phyloP scores from a whole-genome alignment of 2,797 vertebrate species.

The Scomberomorus guttatus region DNA sequence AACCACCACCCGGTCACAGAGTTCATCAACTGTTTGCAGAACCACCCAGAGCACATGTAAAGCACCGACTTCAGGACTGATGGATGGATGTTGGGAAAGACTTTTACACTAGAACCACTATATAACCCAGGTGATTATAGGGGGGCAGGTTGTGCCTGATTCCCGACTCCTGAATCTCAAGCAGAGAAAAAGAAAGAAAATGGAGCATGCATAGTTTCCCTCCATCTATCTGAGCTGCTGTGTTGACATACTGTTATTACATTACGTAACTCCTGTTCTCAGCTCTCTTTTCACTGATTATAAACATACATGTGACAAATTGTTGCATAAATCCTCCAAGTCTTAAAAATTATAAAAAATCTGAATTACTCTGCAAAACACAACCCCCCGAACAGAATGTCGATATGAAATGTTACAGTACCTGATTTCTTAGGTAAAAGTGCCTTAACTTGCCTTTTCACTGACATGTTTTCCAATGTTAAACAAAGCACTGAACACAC shows the following conservation, averaged over 20 bases:
- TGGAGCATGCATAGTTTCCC: background rate
- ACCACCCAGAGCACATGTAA: conserved; percentile 95
- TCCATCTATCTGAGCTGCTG: conserved; percentile 30
- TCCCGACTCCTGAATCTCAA: conserved; percentile 15
- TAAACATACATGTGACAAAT: background rate
- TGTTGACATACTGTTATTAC: conserved; percentile 1
- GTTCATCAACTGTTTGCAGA: conserved; percentile 93
- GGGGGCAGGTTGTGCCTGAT: conserved; percentile 19
- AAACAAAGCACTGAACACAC: conserved; percentile 27
- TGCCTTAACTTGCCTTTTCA: conserved; percentile 67
- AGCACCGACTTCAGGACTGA: background rate
- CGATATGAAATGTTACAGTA: conserved; percentile 31
- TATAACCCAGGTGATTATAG: conserved; percentile 11
- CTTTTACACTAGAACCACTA: conserved; percentile 40
- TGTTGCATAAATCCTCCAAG: conserved; percentile 30
- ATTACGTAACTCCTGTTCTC: background rate
- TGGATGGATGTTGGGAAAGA: conserved; percentile 26
- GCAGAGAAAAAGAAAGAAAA: conserved; percentile 9
- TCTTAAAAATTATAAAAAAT: conserved; percentile 48
- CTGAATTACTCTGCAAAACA: conserved; percentile 12
- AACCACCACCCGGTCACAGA: conserved; percentile 90
- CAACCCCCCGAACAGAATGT: conserved; percentile 30
- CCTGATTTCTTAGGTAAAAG: conserved; percentile 42
- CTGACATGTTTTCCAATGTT: conserved; percentile 18
- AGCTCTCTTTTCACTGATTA: conserved; percentile 21